Evolutionary conservation across 2,797 vertebrate species (phyloP).

Genomic region (Xiphorhynchus erythropygius): DNA sequence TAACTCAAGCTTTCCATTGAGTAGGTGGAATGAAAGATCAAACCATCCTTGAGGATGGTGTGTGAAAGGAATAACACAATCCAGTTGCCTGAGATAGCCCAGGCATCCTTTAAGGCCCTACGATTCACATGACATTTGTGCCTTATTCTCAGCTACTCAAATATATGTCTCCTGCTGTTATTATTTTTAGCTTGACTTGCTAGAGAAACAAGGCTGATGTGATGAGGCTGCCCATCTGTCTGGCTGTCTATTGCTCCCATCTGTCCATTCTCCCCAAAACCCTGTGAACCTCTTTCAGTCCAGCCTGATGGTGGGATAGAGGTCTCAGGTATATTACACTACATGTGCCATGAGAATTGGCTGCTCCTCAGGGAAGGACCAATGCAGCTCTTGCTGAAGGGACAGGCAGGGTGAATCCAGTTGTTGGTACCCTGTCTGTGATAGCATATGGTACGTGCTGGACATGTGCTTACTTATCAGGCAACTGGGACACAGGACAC

Average conservation of each 20-base stretch:
- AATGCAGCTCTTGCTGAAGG: background rate
- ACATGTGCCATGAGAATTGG: background rate
- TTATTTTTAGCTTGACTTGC: constrained; percentile 29
- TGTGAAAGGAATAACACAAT: background rate
- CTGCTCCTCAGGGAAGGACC: background rate
- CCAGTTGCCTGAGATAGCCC: background rate
- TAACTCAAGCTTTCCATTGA: constrained; percentile 7
- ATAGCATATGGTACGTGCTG: background rate
- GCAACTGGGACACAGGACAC: background rate
- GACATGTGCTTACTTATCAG: background rate
- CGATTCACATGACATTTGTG: constrained; percentile 54
- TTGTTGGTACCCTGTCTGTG: background rate
- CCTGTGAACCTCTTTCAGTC: background rate
- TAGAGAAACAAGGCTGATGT: background rate
- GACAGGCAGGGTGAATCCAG: background rate
- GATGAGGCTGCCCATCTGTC: background rate
- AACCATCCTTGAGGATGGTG: background rate
- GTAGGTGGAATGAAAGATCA: constrained; percentile 20
- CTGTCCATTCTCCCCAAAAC: background rate
- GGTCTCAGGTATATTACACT: background rate
- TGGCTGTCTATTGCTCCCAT: background rate
- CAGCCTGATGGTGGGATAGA: background rate
- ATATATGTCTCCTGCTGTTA: background rate
- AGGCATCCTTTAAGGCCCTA: background rate
- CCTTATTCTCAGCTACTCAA: constrained; percentile 14